Percentiles rank a stretch among this genome's conserved stretches.
phyloP scores from a whole-genome alignment of 2,888 invertebrate genomes.

The Agrotis clavis region DNA sequence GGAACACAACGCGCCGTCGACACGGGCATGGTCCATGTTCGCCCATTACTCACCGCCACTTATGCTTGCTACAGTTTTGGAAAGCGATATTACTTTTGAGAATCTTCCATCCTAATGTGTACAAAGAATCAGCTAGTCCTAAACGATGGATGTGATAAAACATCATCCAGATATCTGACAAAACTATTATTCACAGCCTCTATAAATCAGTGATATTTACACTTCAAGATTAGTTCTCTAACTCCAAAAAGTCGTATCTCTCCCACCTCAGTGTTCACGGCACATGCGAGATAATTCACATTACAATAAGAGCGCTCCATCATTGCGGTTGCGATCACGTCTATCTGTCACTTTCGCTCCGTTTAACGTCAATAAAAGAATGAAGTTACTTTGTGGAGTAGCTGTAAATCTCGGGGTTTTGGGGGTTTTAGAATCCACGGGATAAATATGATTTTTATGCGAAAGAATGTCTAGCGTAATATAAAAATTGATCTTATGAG shows the following conservation, averaged over 20 bases:
- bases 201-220: constrained; percentile 27
- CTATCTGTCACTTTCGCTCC: constrained; percentile 77
- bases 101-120: too few species aligned
- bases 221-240: constrained; percentile 13
- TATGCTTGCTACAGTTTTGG: too few species aligned
- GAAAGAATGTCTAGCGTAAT: too few species aligned
- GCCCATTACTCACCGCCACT: too few species aligned
- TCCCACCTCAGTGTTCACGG: constrained; percentile 48
- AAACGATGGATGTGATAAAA: too few species aligned
- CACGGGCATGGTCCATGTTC: too few species aligned
- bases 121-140: too few species aligned
- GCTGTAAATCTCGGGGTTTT: constrained; percentile 71
- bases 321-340: constrained; percentile 65
- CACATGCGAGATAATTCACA: constrained; percentile 53
- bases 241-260: constrained; percentile 27
- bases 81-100: too few species aligned
- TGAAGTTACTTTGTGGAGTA: constrained; percentile 72
- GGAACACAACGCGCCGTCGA: too few species aligned
- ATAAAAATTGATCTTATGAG: too few species aligned
- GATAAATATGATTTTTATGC: background rate
- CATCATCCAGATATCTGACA: background rate
- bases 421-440: constrained; percentile 40
- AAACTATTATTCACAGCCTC: background rate
- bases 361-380: constrained; percentile 80
- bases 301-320: constrained; percentile 53